A percentile compares a stretch with the other conserved stretches of the same genome.
phyloP scores from a whole-genome alignment of 2,888 invertebrate species.

The Pristionchus entomophagus region DNA sequence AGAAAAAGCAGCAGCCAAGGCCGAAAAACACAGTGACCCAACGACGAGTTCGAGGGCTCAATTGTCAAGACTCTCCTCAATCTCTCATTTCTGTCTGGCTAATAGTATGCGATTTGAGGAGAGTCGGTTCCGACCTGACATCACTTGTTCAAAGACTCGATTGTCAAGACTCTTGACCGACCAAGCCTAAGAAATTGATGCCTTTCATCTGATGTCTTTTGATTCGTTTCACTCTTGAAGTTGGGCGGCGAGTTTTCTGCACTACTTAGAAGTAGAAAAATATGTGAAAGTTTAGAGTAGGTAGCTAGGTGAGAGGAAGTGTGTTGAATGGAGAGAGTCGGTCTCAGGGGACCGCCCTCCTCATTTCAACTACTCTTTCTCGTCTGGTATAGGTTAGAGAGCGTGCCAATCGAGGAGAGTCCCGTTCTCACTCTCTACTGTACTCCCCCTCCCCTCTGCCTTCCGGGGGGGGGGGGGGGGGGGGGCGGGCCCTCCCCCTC shows the following conservation, averaged over 20 bases:
- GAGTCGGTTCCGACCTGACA: too few relatives aligned
- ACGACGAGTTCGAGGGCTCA: too few relatives aligned
- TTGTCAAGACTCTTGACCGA: too few relatives aligned
- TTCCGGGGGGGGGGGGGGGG: constrained; percentile 32
- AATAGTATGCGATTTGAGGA: too few relatives aligned
- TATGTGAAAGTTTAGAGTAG: not conserved
- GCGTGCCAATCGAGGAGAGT: not conserved
- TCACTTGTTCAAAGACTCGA: too few relatives aligned
- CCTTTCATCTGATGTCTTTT: not conserved
- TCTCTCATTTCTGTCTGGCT: too few relatives aligned
- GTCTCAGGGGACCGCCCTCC: too few relatives aligned
- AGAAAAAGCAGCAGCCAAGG: not conserved
- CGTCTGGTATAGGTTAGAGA: not conserved
- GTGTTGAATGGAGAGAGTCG: too few relatives aligned
- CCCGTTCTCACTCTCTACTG: not conserved
- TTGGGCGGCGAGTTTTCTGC: constrained; percentile 19
- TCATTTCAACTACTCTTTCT: too few relatives aligned
- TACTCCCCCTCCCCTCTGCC: not conserved
- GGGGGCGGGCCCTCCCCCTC: not conserved
- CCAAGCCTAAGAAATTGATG: too few relatives aligned
- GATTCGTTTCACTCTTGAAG: not conserved
- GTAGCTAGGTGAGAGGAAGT: too few relatives aligned
- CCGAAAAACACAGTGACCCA: not conserved
- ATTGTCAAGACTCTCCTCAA: too few relatives aligned
- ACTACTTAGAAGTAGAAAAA: not conserved